Evolutionary conservation across 2,888 invertebrate genomes (phyloP).

Genomic region (Lapara coniferarum): DNA sequence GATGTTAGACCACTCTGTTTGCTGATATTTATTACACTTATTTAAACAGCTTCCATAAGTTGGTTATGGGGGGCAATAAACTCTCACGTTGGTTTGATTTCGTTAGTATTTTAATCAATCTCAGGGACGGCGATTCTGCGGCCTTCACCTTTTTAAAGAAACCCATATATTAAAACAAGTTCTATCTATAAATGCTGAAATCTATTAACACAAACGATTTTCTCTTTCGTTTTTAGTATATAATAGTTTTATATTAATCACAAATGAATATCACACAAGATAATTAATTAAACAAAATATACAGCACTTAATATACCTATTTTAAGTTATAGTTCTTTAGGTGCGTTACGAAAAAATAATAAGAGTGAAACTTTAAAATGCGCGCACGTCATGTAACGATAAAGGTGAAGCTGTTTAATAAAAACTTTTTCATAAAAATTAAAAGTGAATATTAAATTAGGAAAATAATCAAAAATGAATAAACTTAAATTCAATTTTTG

Average conservation of each 20-base stretch:
- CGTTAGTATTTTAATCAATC: neutral
- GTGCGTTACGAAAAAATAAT: too few species aligned
- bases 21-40: neutral
- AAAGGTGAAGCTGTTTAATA: too few species aligned
- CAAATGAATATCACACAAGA: too few species aligned
- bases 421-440: too few species aligned
- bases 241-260: too few species aligned
- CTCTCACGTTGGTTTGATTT: neutral
- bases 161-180: neutral
- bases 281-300: neutral
- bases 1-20: neutral
- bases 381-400: too few species aligned
- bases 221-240: neutral
- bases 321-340: constrained; percentile 27
- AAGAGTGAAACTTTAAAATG: too few species aligned
- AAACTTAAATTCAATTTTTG: too few species aligned
- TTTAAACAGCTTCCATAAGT: neutral
- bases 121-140: neutral
- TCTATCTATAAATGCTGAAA: neutral
- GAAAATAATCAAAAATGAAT: too few species aligned
- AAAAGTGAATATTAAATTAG: too few species aligned
- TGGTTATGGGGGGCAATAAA: neutral
- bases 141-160: neutral
- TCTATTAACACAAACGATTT: neutral
- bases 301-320: neutral